Evolutionary conservation across 2,888 invertebrate genomes (phyloP).

Genomic region (Synergus laeviventris): DNA sequence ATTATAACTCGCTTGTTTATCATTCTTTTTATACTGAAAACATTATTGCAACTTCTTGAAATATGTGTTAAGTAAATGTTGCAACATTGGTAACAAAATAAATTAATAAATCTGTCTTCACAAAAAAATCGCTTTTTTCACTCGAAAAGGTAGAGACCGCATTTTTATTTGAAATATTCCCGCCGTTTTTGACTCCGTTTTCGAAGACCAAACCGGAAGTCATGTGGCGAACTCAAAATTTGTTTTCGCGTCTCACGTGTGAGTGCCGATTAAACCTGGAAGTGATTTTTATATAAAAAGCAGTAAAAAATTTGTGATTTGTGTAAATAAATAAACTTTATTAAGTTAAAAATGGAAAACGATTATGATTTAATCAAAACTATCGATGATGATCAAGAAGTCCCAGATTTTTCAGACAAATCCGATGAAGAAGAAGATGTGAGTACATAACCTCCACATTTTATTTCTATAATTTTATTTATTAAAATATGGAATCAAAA

Average conservation of each 20-base stretch:
- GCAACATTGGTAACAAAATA: no score
- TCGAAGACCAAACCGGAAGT: no score
- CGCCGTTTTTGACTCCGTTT: no score
- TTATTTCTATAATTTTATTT: background rate
- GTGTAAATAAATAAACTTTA: background rate
- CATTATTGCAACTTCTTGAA: no score
- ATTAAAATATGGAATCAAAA: background rate
- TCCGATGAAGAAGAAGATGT: slow-evolving; percentile 90
- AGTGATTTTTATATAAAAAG: background rate
- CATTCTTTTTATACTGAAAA: no score
- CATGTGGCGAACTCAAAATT: no score
- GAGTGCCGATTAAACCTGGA: background rate
- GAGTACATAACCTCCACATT: slow-evolving; percentile 60
- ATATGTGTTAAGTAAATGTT: no score
- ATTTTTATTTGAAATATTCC: no score
- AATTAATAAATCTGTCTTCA: no score
- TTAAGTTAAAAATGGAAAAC: slow-evolving; percentile 52
- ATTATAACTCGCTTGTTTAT: no score
- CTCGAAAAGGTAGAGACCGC: no score
- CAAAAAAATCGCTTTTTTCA: no score
- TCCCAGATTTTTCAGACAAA: slow-evolving; percentile 87
- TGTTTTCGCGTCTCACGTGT: background rate
- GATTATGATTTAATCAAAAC: slow-evolving; percentile 85
- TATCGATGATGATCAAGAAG: slow-evolving; percentile 89
- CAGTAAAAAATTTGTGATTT: background rate